These are phyloP conservation scores for Meiosimyza platycephala DNA, from an alignment of 2,888 invertebrate species.

Conservation along the genomic window DNA sequence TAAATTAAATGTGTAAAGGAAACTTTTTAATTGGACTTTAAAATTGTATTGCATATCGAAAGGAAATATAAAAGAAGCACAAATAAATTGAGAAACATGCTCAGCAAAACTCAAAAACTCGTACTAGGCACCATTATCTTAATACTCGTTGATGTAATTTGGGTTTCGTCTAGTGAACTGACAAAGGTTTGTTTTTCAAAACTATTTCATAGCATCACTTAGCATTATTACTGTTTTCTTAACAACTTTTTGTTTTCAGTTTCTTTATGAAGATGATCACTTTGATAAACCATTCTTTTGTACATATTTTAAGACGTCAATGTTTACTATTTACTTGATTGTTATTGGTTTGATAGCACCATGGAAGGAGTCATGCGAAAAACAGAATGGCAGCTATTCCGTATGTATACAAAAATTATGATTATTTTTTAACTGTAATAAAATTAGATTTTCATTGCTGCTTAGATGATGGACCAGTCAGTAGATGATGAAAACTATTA, in stretches of 20 bases:
- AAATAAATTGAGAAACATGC: slow-evolving; percentile 50
- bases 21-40: no score
- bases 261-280: slow-evolving; percentile 84
- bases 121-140: slow-evolving; percentile 88
- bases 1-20: no score
- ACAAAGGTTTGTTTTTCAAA: slow-evolving; percentile 78
- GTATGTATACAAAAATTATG: slow-evolving; percentile 68
- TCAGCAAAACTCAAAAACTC: slow-evolving; percentile 77
- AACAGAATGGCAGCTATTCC: slow-evolving; percentile 76
- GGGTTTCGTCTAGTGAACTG: slow-evolving; percentile 95
- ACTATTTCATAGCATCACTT: not conserved
- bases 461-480: slow-evolving; percentile 79
- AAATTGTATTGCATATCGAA: no score
- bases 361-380: slow-evolving; percentile 86
- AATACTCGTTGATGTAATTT: slow-evolving; percentile 91
- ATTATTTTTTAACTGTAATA: slow-evolving; percentile 8
- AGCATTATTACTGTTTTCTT: not conserved
- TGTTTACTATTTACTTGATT: slow-evolving; percentile 91
- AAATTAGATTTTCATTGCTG: slow-evolving; percentile 53
- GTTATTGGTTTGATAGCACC: slow-evolving; percentile 91
- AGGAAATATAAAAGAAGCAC: no score
- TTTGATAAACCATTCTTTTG: slow-evolving; percentile 95
- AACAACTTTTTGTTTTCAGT: slow-evolving; percentile 71
- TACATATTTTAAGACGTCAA: slow-evolving; percentile 93
- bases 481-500: slow-evolving; percentile 84